Base-by-base conservation (phyloP, 2,888 invertebrate species). In the Spatulosminthurus flaviceps region DNA sequence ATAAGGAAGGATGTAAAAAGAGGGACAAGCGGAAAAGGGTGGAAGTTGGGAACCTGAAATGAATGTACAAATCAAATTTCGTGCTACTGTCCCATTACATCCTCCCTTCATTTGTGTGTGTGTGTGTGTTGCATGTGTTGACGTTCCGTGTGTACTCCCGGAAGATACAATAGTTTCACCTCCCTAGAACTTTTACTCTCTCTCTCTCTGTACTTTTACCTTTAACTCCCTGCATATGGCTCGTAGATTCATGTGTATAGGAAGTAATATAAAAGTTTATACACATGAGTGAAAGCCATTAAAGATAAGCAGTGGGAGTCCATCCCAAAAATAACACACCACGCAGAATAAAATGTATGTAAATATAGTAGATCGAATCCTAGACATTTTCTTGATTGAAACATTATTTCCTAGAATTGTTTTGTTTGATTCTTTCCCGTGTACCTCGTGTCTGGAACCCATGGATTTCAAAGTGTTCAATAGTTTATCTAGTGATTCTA, bases 381-480 rank as follows among this genome's bases (percentile, higher is more conserved):
- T 51, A 2, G 2, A 51, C 51, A 61, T 75, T 75, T 61, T 64
- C 64, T 61, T 61, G 72, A 72, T 72, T 72, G 72, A 72, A 72
- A 72, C 72, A 72, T 72, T 72, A 72, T 72, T 72, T 72, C 51
- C 72, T 51, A 9, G 70, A 22, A 71, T 41, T 42, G 34, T 51
- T 2, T n/a, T 41, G 41, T 41, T 41, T 51, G 51, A 51, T 60
- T 60, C 74, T 22, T 22, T 21, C 64, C 42, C 11, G 34, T 34
- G 9, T 34, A 34, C 34, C 4, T 34, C 34, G 5, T 34, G 34
- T 7, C 34, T 34, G 34, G 5, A 34, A 34, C 9, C 9, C 34
- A 4, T 34, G 34, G 34, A 34, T 34, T 34, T 4, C 4, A 4
- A 34, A n/a, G n/a, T n/a, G n/a, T n/a, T n/a, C n/a, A n/a, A n/a